Evolutionary conservation across 2,797 vertebrate species (phyloP), one percentile per base, ranked within the genome.

Genomic region (Acanthornis magna): DNA sequence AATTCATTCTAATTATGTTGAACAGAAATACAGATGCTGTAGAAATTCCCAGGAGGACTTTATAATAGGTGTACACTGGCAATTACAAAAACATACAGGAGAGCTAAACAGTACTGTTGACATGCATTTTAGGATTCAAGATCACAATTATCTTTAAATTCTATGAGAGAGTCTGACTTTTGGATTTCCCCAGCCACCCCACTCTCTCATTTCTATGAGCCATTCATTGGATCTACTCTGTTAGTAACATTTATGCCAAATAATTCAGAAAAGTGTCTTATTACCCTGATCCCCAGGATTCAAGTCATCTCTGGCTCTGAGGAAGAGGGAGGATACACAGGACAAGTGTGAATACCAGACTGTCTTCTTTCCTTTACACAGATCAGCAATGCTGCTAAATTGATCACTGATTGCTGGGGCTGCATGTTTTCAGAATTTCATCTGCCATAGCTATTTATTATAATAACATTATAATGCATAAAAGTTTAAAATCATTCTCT

Each of bases 1-100:
- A 92, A 85, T 60, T 94, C 40, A 62, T 91, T 93, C 27, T 66
- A 89, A 94, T 94, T 92, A 83, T 78, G 40, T 42, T 72, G 54
- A 92, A 85, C 70, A 94, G 75, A 91, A 94, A 91, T 85, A 82
- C 65, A 94, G 88, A 92, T 93, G 72, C 58, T 85, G 19, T 75
- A 58, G 61, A 89, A 80, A 85, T 67, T 93, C 78, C 53, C 65
- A 47, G 50, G 81, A 72, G 57, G n/a, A 29, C 36, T 92, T 85
- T 53, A 25, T 80, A 63, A 85, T 78, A 88, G 47, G 34, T 73
- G 43, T 60, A 32, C 1, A 0, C 40, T 83, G 65, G 58, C 72
- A 83, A 58, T 75, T 80, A 57, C 16, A 67, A 50, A 92, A 85
- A n/a, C 8, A 15, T 62, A 19, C 25, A 53, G 27, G 43, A 81